A percentile compares a stretch with the other conserved stretches of the same genome.
Conservation (phyloP, 2,113 vertebrate species). For the Hypanus sabinus region DNA sequence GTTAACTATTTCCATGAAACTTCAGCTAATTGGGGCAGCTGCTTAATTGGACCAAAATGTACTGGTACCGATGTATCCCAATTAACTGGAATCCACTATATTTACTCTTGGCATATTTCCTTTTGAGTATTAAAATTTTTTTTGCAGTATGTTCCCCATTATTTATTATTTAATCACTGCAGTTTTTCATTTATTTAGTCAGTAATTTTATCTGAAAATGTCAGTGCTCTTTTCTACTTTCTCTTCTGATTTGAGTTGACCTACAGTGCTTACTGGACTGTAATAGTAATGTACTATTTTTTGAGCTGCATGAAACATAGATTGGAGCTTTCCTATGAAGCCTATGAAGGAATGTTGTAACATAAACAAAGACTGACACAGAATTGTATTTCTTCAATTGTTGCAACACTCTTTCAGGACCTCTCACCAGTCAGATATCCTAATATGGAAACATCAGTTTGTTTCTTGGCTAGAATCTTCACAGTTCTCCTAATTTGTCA, state of each 20-base stretch:
- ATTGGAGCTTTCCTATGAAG: constrained; percentile 12
- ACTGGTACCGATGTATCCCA: too few species aligned
- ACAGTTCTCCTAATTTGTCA: constrained; percentile 25
- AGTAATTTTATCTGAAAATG: constrained; percentile 25
- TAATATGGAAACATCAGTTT: constrained; percentile 31
- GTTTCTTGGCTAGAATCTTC: constrained; percentile 1
- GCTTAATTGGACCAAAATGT: too few species aligned
- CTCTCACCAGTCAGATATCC: neutral
- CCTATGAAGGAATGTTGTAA: constrained; percentile 9
- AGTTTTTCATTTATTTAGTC: neutral
- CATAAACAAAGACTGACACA: neutral
- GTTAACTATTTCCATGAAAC: too few species aligned
- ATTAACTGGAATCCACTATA: neutral
- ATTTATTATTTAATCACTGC: neutral
- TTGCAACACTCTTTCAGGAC: neutral
- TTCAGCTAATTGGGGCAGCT: too few species aligned
- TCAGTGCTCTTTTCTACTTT: constrained; percentile 17
- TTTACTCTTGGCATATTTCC: neutral
- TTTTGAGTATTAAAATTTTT: neutral
- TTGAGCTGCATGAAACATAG: neutral
- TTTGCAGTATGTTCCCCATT: neutral
- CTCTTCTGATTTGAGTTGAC: constrained; percentile 27
- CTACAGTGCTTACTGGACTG: constrained; percentile 19
- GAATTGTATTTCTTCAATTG: constrained; percentile 14
- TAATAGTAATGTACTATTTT: neutral